Evolutionary conservation across 1,140 invertebrate genomes (phyloP), one percentile per base, ranked within the genome.

Genomic region (Kradibia gibbosae): DNA sequence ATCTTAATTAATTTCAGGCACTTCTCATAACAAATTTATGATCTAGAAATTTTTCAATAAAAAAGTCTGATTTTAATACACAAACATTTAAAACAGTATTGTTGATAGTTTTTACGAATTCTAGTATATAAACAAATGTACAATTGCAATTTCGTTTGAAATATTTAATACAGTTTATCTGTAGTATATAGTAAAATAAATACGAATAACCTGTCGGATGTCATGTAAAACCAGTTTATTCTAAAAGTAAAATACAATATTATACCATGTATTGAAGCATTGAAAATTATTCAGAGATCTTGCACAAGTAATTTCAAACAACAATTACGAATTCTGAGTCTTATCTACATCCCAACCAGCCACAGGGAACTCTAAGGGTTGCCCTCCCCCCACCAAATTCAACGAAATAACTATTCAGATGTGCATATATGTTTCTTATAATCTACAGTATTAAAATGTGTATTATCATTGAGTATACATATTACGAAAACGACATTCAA

Each of bases 261-360:
- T 42, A 15, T 11, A 70, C 45, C 48, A 15, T 73, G 34, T 34
- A 31, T 42, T 7, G n/a, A 15, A 31, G 11, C 8, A 60, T 48
- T 76, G 74, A 76, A 76, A 76, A 76, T 39, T 39, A 45, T 28
- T 45, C 25, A 76, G n/a, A 60, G 31, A 45, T 48, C 15, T 62
- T 25, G 22, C 39, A 62, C 22, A 76, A 45, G 39, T 39, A 28
- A 55, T 62, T 45, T 42, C 3, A 20, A 57, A 1, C 17, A 42
- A 39, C n/a, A 25, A 13, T 17, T 42, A 60, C 34, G 36, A 75
- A 36, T 39, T 42, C 31, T 45, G 28, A 3, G 42, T 28, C 4
- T 65, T 65, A 65, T 77, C 75, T 57, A 5, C 60, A 10, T 60
- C 60, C 22, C 28, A 57, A 8, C 73, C 55, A 53, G 73, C 39